Evolutionary conservation across 1,140 invertebrate species (phyloP).

Genomic region (Drosophila sucinea): DNA sequence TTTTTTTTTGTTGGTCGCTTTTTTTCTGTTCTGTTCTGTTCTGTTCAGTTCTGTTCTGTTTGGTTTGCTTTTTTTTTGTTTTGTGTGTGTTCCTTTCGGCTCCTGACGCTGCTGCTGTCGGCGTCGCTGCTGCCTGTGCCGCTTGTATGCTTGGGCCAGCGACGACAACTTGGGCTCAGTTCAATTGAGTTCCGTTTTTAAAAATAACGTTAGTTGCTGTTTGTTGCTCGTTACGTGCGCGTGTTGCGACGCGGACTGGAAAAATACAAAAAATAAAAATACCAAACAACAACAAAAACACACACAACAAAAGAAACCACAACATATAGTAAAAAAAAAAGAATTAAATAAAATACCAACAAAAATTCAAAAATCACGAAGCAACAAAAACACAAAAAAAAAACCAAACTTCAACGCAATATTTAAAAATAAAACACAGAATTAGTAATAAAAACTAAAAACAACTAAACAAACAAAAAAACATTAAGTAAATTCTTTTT

Average conservation of each 20-base stretch:
- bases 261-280: conserved; percentile 16
- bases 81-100: conserved; percentile 34
- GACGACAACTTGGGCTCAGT: conserved; percentile 68
- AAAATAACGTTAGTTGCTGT: conserved; percentile 83
- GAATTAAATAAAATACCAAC: background rate
- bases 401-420: background rate
- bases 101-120: conserved; percentile 22
- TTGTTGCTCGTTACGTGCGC: conserved; percentile 83
- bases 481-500: background rate
- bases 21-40: conserved; percentile 41
- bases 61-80: conserved; percentile 5
- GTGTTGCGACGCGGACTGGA: conserved; percentile 75
- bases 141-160: conserved; percentile 34
- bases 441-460: conserved; percentile 13
- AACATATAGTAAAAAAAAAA: conserved; percentile 26
- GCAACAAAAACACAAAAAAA: conserved; percentile 23
- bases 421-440: conserved; percentile 9
- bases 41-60: conserved; percentile 27
- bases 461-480: conserved; percentile 6
- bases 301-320: conserved; percentile 30
- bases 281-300: conserved; percentile 14
- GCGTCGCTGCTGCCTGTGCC: conserved; percentile 20
- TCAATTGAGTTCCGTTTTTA: conserved; percentile 78
- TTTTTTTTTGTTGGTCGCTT: background rate
- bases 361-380: conserved; percentile 15